Percentiles rank a stretch among this genome's conserved stretches.
Evolutionary conservation across 2,797 vertebrate species (phyloP).

Genomic region (Lateolabrax maculatus): DNA sequence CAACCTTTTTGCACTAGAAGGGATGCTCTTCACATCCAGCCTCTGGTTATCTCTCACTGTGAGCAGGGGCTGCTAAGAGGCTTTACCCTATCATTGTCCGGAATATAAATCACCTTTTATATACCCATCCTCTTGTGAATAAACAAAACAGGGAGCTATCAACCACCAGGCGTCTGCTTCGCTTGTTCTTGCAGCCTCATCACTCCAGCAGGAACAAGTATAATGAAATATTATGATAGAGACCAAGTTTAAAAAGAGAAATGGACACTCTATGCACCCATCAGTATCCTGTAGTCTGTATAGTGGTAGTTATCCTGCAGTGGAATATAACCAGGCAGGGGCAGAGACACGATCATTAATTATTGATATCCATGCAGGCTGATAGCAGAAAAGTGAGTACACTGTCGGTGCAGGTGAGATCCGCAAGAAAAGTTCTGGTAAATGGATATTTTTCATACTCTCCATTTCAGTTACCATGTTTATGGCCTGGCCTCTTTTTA

Average conservation of each 20-base stretch:
- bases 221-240: constrained; percentile 45
- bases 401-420: constrained; percentile 39
- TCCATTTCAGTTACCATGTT: background rate
- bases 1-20: constrained; percentile 53
- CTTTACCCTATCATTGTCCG: constrained; percentile 72
- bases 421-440: constrained; percentile 23
- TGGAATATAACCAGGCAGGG: constrained; percentile 50
- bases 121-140: constrained; percentile 47
- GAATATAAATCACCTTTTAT: constrained; percentile 76
- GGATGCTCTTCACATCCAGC: constrained; percentile 59
- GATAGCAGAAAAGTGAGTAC: constrained; percentile 31
- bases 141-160: constrained; percentile 60
- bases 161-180: constrained; percentile 1
- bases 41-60: constrained; percentile 67
- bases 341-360: constrained; percentile 62
- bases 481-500: background rate
- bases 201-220: constrained; percentile 5
- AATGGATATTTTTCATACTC: constrained; percentile 27
- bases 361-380: constrained; percentile 62
- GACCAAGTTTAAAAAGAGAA: constrained; percentile 29
- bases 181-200: constrained; percentile 41
- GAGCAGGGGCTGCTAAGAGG: constrained; percentile 58
- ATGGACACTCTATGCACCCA: background rate
- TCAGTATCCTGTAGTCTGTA: constrained; percentile 17
- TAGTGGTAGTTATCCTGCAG: constrained; percentile 42